Evolutionary conservation across 2,888 invertebrate species (phyloP).

Genomic region (Nephrotoma guestfalica): DNA sequence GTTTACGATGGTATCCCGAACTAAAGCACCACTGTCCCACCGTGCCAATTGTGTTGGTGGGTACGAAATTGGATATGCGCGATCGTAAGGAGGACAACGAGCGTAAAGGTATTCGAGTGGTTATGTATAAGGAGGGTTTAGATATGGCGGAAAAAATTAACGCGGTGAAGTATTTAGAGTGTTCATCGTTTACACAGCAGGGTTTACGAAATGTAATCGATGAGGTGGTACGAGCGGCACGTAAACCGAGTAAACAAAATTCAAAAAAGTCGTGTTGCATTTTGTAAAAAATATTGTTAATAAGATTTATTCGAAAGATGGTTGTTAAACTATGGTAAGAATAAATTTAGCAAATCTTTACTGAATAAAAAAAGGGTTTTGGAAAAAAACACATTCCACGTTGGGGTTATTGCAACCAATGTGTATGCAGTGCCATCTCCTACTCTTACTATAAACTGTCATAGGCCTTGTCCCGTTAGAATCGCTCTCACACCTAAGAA

Average conservation of each 20-base stretch:
- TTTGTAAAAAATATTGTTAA: background rate
- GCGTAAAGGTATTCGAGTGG: slow-evolving; percentile 93
- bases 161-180: slow-evolving; percentile 95
- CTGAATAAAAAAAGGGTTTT: too few species aligned
- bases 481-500: too few species aligned
- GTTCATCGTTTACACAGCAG: slow-evolving; percentile 94
- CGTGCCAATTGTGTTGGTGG: slow-evolving; percentile 96
- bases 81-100: slow-evolving; percentile 96
- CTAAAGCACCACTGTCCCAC: slow-evolving; percentile 98
- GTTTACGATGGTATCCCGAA: slow-evolving; percentile 99
- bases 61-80: slow-evolving; percentile 93
- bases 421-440: too few species aligned
- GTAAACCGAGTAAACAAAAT: slow-evolving; percentile 82
- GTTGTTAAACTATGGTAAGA: too few species aligned
- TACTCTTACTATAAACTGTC: too few species aligned
- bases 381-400: too few species aligned
- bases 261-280: background rate
- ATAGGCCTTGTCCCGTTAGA: too few species aligned
- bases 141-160: slow-evolving; percentile 95
- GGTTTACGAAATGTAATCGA: slow-evolving; percentile 98
- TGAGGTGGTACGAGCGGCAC: slow-evolving; percentile 95
- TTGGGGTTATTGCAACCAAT: too few species aligned
- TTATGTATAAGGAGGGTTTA: slow-evolving; percentile 93
- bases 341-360: too few species aligned
- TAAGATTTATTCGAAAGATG: too few species aligned